Percentiles rank a stretch among this genome's conserved stretches.
Evolutionary conservation across 2,113 vertebrate species (phyloP).

Genomic region (Nannobrachium achirus): DNA sequence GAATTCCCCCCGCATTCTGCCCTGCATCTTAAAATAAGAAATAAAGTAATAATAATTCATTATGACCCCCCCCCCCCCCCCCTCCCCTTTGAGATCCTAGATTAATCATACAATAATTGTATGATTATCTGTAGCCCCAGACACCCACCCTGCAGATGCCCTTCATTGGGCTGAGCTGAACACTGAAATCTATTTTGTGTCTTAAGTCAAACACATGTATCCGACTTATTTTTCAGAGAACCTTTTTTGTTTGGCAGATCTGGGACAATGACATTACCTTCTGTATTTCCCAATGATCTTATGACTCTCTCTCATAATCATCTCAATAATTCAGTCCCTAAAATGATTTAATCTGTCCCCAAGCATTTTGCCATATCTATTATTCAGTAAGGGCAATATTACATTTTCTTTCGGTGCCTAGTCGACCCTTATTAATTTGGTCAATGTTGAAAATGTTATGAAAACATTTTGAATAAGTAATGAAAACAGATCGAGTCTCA

Average conservation of each 20-base stretch:
- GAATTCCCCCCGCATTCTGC: too few relatives aligned
- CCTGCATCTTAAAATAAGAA: too few relatives aligned
- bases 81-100: too few relatives aligned
- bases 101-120: too few relatives aligned
- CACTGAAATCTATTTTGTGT: not conserved
- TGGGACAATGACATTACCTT: not conserved
- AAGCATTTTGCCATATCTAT: slow-evolving; percentile 46
- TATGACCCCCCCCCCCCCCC: too few relatives aligned
- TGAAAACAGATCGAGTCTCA: slow-evolving; percentile 46
- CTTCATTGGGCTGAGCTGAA: not conserved
- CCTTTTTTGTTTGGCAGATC: not conserved
- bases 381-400: slow-evolving; percentile 48
- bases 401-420: slow-evolving; percentile 19
- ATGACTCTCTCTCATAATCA: slow-evolving; percentile 34
- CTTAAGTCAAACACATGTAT: not conserved
- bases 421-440: slow-evolving; percentile 45
- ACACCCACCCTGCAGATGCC: not conserved
- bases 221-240: not conserved
- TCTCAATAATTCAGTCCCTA: slow-evolving; percentile 52
- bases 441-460: slow-evolving; percentile 48
- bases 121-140: too few relatives aligned
- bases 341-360: slow-evolving; percentile 50
- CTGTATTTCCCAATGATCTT: slow-evolving; percentile 11
- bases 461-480: slow-evolving; percentile 57
- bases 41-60: too few relatives aligned